These are phyloP conservation scores for Tupaia tana DNA, from an alignment of 2,113 vertebrate species.

Conservation along the genomic window DNA sequence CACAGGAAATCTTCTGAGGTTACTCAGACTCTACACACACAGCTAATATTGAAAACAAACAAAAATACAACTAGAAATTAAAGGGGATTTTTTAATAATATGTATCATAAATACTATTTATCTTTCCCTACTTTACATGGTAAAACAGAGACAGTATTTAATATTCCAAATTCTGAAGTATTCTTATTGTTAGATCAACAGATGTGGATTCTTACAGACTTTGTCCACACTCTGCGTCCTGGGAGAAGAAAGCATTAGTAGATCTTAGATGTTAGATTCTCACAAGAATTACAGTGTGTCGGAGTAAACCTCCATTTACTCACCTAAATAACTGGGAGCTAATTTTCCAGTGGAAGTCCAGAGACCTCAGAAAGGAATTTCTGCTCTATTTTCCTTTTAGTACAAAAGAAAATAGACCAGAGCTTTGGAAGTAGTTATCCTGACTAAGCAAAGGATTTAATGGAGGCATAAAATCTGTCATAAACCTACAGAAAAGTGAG, in stretches of 20 bases:
- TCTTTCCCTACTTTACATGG: not conserved
- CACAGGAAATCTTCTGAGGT: not conserved
- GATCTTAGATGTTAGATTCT: not conserved
- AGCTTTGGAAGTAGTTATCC: not conserved
- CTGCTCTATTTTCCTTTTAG: not conserved
- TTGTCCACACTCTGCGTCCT: rapidly evolving
- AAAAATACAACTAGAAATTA: not conserved
- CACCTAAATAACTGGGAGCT: not conserved
- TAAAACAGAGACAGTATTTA: not conserved
- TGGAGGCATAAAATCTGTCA: not conserved
- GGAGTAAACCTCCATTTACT: not conserved
- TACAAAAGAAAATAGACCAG: not conserved
- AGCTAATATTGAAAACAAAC: not conserved
- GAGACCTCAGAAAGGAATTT: not conserved
- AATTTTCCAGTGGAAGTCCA: not conserved
- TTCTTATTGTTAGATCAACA: not conserved
- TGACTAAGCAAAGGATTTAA: not conserved
- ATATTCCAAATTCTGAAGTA: not conserved
- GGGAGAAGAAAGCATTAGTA: rapidly evolving
- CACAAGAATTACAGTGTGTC: not conserved
- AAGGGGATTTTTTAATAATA: not conserved
- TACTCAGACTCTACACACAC: not conserved
- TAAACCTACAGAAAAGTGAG: not conserved
- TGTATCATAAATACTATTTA: not conserved
- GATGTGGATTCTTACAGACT: not conserved